Conservation (phyloP, 2,113 vertebrate genomes). For the Laticauda colubrina region DNA sequence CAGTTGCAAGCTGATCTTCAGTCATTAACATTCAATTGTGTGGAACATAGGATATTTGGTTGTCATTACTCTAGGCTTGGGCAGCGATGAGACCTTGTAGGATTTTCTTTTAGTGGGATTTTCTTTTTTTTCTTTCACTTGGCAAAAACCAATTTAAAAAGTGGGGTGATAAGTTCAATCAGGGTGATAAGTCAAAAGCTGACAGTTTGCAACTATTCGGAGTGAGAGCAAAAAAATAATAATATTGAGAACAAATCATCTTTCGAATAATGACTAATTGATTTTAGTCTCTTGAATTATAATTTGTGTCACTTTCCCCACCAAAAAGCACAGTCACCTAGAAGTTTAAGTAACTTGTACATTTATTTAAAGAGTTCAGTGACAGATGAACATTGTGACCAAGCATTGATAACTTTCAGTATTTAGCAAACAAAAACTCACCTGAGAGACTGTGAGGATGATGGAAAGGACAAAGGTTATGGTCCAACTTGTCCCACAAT, state of each 20-base stretch:
- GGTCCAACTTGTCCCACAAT: conserved; percentile 84
- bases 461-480: conserved; percentile 74
- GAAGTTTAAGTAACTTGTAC: background rate
- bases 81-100: background rate
- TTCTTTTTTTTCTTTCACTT: background rate
- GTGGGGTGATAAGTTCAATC: background rate
- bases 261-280: background rate
- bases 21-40: background rate
- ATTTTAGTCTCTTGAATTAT: background rate
- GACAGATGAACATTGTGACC: background rate
- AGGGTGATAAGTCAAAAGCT: background rate
- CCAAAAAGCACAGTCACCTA: background rate
- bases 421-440: conserved; percentile 47
- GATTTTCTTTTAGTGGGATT: background rate
- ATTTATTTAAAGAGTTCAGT: background rate
- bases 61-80: background rate
- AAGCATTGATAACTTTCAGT: background rate
- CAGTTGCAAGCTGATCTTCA: background rate
- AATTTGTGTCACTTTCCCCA: background rate
- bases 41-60: background rate
- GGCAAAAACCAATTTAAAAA: background rate
- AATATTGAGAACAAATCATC: background rate
- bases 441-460: conserved; percentile 84
- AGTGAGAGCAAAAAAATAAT: background rate
- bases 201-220: background rate